Conservation (phyloP, 2,797 vertebrate genomes). For the Tiaroga cobitis region DNA sequence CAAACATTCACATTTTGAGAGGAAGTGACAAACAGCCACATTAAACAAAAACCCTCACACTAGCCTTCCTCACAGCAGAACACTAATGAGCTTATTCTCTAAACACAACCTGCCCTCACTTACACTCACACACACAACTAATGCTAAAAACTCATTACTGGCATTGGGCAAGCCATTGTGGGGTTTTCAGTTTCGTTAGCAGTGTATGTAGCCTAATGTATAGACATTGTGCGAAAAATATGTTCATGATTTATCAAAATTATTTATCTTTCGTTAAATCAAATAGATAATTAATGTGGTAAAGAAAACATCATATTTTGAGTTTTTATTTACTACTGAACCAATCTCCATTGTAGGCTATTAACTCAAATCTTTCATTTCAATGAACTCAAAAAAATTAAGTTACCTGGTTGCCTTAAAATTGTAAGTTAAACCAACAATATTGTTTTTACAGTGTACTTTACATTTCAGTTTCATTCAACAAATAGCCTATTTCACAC, state of each 20-base stretch:
- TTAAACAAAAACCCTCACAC: conserved; percentile 50
- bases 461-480: neutral
- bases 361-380: neutral
- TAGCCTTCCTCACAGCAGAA: conserved; percentile 41
- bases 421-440: neutral
- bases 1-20: conserved; percentile 53
- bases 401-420: too few species aligned
- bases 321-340: too few species aligned
- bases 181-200: neutral
- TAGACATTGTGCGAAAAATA: neutral
- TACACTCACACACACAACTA: conserved; percentile 32
- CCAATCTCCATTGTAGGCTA: neutral
- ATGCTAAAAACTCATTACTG: neutral
- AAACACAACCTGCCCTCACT: conserved; percentile 44
- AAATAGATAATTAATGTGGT: neutral
- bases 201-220: neutral
- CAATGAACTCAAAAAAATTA: neutral
- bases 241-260: too few species aligned
- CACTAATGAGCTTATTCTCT: conserved; percentile 42
- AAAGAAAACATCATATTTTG: neutral
- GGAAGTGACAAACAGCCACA: conserved; percentile 36
- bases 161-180: neutral
- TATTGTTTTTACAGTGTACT: too few species aligned
- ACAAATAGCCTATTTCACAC: neutral
- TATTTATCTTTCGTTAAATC: too few species aligned